Percentiles rank a stretch among this genome's conserved stretches.
These are phyloP conservation scores for Matsumurasca onukii DNA, from an alignment of 1,140 invertebrate genomes.

Conservation along the genomic window DNA sequence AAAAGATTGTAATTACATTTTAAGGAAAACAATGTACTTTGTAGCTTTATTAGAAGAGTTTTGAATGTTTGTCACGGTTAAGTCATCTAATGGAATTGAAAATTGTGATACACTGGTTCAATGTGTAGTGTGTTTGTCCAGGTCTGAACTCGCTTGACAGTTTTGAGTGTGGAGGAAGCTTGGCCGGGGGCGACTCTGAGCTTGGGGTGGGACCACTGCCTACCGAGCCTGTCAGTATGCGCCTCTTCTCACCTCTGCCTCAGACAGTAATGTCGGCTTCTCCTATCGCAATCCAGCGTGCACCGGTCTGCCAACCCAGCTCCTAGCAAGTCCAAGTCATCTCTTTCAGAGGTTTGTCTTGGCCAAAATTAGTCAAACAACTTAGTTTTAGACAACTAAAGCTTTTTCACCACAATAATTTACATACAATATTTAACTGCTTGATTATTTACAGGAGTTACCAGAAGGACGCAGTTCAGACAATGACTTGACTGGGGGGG, in stretches of 20 bases:
- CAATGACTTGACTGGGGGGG: background rate
- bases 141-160: constrained; percentile 4
- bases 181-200: background rate
- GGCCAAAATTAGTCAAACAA: too few relatives aligned
- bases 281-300: constrained; percentile 70
- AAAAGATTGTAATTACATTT: too few relatives aligned
- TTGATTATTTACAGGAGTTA: constrained; percentile 44
- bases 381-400: too few relatives aligned
- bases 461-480: constrained; percentile 32
- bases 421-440: too few relatives aligned
- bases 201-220: constrained; percentile 20
- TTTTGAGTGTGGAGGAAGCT: background rate
- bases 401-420: too few relatives aligned
- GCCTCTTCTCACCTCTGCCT: constrained; percentile 31
- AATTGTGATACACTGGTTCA: too few relatives aligned
- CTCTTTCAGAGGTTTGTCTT: constrained; percentile 30
- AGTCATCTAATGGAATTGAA: too few relatives aligned
- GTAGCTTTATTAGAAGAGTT: too few relatives aligned
- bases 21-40: too few relatives aligned
- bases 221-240: constrained; percentile 41
- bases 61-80: too few relatives aligned
- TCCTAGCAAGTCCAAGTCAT: constrained; percentile 39
- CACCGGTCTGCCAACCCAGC: constrained; percentile 70
- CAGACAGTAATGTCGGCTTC: constrained; percentile 47
- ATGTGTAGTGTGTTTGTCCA: background rate